Evolutionary conservation across 1,140 invertebrate species (phyloP).

Genomic region (Copidosoma floridanum): DNA sequence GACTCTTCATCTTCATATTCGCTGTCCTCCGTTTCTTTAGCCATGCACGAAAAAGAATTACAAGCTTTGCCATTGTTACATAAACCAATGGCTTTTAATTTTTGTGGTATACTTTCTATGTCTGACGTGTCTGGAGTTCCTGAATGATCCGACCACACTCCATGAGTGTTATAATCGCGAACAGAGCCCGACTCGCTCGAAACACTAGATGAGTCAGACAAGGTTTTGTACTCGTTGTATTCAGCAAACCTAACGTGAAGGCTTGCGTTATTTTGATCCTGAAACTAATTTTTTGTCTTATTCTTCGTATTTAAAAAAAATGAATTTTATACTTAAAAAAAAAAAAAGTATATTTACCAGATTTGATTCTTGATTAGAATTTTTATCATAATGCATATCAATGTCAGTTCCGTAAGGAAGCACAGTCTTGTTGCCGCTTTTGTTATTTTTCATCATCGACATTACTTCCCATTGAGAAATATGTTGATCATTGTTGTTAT

Average conservation of each 20-base stretch:
- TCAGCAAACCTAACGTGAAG: conserved; percentile 53
- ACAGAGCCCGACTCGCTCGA: conserved; percentile 35
- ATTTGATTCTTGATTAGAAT: conserved; percentile 7
- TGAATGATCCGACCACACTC: conserved; percentile 44
- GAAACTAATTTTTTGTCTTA: conserved; percentile 3
- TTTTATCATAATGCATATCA: conserved; percentile 20
- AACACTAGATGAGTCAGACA: conserved; percentile 45
- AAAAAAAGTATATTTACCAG: conserved; percentile 9
- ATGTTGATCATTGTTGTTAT: background rate
- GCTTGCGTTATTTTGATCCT: conserved; percentile 34
- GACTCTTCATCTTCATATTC: too few species aligned
- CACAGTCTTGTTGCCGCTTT: conserved; percentile 7
- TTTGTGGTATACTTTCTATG: conserved; percentile 26
- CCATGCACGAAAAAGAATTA: too few species aligned
- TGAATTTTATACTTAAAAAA: background rate
- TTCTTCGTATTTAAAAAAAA: background rate
- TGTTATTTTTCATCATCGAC: conserved; percentile 16
- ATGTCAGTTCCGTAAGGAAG: conserved; percentile 30
- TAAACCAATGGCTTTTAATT: background rate
- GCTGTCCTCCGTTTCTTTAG: too few species aligned
- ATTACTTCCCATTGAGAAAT: conserved; percentile 12
- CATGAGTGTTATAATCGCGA: conserved; percentile 32
- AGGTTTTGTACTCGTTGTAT: conserved; percentile 51
- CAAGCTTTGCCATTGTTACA: background rate
- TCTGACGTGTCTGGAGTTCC: conserved; percentile 41